Evolutionary conservation across 2,113 vertebrate species (phyloP).

Genomic region (Callocephalon fimbriatum): DNA sequence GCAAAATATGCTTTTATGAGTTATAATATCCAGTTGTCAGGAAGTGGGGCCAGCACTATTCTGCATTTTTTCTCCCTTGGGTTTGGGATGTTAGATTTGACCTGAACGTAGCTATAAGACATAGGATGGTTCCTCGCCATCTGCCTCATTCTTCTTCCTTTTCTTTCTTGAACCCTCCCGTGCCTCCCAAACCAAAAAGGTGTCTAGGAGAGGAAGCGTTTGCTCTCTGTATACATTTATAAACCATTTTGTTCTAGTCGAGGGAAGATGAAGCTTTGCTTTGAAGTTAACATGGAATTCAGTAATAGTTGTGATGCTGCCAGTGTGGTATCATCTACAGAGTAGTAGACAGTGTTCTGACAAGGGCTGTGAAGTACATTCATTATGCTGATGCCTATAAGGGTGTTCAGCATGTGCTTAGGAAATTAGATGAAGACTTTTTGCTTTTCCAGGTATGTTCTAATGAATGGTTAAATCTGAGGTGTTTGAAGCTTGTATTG

Average conservation of each 20-base stretch:
- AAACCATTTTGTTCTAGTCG: neutral
- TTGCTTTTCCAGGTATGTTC: neutral
- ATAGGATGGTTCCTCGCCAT: neutral
- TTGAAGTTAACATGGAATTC: neutral
- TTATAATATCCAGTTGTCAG: neutral
- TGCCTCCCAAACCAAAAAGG: neutral
- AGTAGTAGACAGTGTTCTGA: neutral
- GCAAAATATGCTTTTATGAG: neutral
- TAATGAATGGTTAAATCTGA: neutral
- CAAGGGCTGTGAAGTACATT: neutral
- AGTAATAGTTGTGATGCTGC: neutral
- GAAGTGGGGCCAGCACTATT: neutral
- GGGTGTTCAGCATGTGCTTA: neutral
- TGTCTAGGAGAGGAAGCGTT: neutral
- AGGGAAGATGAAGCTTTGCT: neutral
- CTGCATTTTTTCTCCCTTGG: neutral
- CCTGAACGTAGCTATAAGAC: accelerated
- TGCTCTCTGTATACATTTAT: neutral
- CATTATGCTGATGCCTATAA: neutral
- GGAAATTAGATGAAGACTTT: neutral
- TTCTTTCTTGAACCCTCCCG: neutral
- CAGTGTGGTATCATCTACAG: neutral
- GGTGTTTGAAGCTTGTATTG: neutral
- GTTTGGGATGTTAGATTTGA: neutral
- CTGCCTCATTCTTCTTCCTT: neutral